These are phyloP conservation scores for Scomber colias DNA, from an alignment of 2,113 vertebrate genomes.

Conservation along the genomic window DNA sequence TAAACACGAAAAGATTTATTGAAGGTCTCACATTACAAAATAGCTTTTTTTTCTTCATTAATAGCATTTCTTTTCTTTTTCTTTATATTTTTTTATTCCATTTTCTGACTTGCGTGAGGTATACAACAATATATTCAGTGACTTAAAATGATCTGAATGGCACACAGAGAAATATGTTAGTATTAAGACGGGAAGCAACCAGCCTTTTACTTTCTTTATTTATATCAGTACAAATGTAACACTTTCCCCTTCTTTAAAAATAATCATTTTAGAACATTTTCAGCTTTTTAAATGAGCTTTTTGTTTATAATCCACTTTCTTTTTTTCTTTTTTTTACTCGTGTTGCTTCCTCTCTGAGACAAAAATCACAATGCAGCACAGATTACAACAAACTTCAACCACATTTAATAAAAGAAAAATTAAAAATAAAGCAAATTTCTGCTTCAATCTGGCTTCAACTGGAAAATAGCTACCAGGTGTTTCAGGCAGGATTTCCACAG, in stretches of 20 bases:
- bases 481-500: constrained; percentile 9
- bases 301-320: neutral
- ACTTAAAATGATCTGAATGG: constrained; percentile 42
- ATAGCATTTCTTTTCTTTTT: constrained; percentile 44
- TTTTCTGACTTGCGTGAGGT: constrained; percentile 76
- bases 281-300: neutral
- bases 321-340: neutral
- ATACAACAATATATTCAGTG: constrained; percentile 64
- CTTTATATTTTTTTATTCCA: constrained; percentile 43
- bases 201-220: neutral
- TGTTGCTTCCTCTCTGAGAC: constrained; percentile 1
- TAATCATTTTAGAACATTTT: neutral
- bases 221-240: too few species aligned
- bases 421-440: neutral
- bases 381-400: constrained; percentile 10
- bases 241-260: too few species aligned
- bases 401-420: neutral
- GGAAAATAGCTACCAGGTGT: neutral
- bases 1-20: constrained; percentile 78
- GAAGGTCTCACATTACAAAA: constrained; percentile 78
- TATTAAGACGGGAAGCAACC: neutral
- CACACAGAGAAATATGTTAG: constrained; percentile 46
- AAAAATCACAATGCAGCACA: neutral
- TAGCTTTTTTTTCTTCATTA: constrained; percentile 55
- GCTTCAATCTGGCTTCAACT: neutral